Base-by-base conservation (phyloP, 2,888 invertebrate genomes). In the Dolomedes plantarius region DNA sequence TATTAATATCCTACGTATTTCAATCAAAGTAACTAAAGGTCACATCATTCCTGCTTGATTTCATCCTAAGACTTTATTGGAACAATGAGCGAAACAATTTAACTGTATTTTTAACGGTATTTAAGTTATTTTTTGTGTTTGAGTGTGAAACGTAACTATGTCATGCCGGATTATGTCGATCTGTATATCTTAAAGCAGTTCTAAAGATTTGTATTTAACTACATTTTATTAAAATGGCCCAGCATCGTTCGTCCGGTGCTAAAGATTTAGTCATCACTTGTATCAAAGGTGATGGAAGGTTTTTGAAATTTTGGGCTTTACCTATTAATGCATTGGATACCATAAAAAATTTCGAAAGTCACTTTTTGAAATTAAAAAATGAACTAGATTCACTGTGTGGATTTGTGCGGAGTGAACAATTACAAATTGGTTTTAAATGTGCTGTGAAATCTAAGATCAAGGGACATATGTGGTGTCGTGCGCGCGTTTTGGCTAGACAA, bases 251-350 rank as follows among this genome's bases (percentile, higher is more conserved):
- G 50, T 9, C 46, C 1, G 41, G 62, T 13, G 50, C 68, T 0
- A 71, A 36, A 56, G 67, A 77, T 13, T 13, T 77, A 29, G 13
- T 83, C 36, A 67, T 83, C n/a, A 77, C 77, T 7, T 50, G n/a
- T 39, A 39, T 77, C 2, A 77, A 72, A 72, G 31, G 72, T 16
- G 86, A 86, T 39, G 76, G 73, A 9, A 65, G 19, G 1, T 29
- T 81, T 23, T 29, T 87, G 23, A 87, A 87, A 46, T 73, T 81
- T 68, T 87, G 81, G 77, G 81, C 71, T 28, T 78, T 68, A 56
- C 64, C 75, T 0, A 6, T 32, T 6, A 32, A 28, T 39, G 11
- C 50, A 19, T 13, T 77, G 1, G 78, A 81, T 0, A 16, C 23
- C 7, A 41, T 87, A 23, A 76, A 68, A 41, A 69, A 32, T 0